These are phyloP conservation scores for Nysson spinosus DNA, from an alignment of 2,888 invertebrate genomes.

Conservation along the genomic window DNA sequence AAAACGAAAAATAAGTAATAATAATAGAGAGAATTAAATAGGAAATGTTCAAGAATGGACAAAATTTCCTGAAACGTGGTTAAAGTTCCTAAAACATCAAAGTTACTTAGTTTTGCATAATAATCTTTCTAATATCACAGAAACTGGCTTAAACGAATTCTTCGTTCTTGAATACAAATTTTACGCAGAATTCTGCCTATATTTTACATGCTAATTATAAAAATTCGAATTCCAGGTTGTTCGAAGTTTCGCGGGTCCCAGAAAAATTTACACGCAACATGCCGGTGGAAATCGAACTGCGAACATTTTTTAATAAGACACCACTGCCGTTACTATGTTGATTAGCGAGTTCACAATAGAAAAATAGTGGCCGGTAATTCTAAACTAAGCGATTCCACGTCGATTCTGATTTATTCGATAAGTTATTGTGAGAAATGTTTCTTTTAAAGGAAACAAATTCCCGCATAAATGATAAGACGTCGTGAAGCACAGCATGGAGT, in stretches of 20 bases:
- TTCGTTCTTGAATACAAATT: too few relatives aligned
- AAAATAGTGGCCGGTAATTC: conserved; percentile 8
- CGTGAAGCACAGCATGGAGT: conserved; percentile 48
- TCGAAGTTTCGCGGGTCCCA: conserved; percentile 53
- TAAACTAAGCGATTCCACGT: neutral
- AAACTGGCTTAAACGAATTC: too few relatives aligned
- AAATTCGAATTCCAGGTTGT: conserved; percentile 4
- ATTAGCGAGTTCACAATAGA: conserved; percentile 20
- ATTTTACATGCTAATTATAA: too few relatives aligned
- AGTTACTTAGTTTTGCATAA: neutral
- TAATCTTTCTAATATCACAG: neutral
- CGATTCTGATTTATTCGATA: neutral
- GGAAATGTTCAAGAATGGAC: too few relatives aligned
- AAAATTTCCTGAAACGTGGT: too few relatives aligned
- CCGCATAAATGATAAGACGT: conserved; percentile 59
- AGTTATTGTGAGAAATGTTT: conserved; percentile 3
- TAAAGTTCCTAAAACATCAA: too few relatives aligned
- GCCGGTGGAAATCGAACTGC: conserved; percentile 54
- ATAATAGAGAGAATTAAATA: too few relatives aligned
- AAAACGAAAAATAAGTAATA: too few relatives aligned
- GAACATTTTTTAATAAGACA: conserved; percentile 48
- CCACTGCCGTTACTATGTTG: conserved; percentile 32
- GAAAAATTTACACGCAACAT: conserved; percentile 49
- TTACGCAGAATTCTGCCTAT: too few relatives aligned
- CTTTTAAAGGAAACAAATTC: conserved; percentile 58